Conservation (phyloP, 1,140 invertebrate genomes). For the Drosophila virilis region DNA sequence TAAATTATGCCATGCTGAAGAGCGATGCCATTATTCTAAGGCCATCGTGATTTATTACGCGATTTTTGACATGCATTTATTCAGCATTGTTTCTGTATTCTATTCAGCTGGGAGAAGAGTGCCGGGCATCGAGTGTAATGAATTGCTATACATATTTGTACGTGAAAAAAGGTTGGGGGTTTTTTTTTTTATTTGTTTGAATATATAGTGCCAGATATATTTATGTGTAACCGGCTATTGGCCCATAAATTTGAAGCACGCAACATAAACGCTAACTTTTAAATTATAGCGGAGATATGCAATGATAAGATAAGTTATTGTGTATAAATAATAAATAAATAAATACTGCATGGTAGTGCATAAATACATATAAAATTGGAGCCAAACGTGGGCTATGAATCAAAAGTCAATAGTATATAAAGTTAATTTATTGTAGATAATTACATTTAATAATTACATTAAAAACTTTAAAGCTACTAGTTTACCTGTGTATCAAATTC, state of each 20-base stretch:
- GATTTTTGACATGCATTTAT: conserved; percentile 71
- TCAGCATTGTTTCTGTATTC: conserved; percentile 36
- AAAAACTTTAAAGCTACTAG: background rate
- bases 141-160: conserved; percentile 59
- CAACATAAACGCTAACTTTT: conserved; percentile 14
- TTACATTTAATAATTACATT: background rate
- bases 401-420: background rate
- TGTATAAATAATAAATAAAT: conserved; percentile 8
- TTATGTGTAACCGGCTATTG: conserved; percentile 9
- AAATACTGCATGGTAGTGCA: conserved; percentile 15
- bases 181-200: conserved; percentile 2
- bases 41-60: conserved; percentile 69
- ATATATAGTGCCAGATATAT: conserved; percentile 14
- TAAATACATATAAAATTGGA: background rate
- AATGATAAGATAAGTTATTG: conserved; percentile 17
- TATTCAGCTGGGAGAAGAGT: background rate
- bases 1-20: conserved; percentile 60
- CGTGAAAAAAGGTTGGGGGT: conserved; percentile 10
- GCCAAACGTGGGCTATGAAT: background rate
- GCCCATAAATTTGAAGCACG: conserved; percentile 33
- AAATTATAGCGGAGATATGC: conserved; percentile 9
- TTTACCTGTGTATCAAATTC: background rate
- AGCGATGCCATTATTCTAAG: conserved; percentile 16
- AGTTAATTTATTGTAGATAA: conserved; percentile 2
- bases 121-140: conserved; percentile 33